Percentiles rank a stretch among this genome's conserved stretches.
phyloP scores from a whole-genome alignment of 2,113 vertebrate species.

The Plectropomus leopardus region DNA sequence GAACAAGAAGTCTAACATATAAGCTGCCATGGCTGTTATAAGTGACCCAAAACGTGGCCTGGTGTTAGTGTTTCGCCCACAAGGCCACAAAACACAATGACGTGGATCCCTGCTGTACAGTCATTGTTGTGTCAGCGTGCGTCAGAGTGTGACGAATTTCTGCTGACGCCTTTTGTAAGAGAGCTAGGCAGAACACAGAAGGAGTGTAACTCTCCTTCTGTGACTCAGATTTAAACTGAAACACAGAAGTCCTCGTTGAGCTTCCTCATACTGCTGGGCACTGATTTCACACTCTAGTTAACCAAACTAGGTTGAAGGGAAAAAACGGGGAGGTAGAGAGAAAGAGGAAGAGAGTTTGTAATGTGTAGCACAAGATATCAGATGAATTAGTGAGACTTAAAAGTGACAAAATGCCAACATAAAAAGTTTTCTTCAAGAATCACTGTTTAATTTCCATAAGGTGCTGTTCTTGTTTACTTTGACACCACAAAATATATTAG shows the following conservation, averaged over 20 bases:
- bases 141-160: slow-evolving; percentile 19
- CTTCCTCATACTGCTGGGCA: slow-evolving; percentile 31
- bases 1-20: too few species aligned
- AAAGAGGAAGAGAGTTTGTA: neutral
- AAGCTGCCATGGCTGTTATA: neutral
- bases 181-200: slow-evolving; percentile 11
- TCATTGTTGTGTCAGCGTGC: slow-evolving; percentile 16
- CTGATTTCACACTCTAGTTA: slow-evolving; percentile 73
- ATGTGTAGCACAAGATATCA: neutral
- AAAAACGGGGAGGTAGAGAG: neutral
- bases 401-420: neutral
- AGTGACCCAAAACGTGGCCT: neutral
- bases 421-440: neutral
- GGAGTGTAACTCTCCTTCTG: slow-evolving; percentile 15
- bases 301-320: slow-evolving; percentile 19
- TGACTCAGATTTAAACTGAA: slow-evolving; percentile 13
- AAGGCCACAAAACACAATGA: neutral
- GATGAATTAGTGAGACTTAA: neutral
- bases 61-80: slow-evolving; percentile 10
- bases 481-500: neutral
- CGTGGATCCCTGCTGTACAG: slow-evolving; percentile 1
- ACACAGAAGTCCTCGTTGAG: neutral
- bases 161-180: slow-evolving; percentile 33
- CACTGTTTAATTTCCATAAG: neutral
- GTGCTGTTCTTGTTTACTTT: neutral